Base-by-base conservation (phyloP, 92 coral and sea anemone genomes). In the Actinernus sp. region DNA sequence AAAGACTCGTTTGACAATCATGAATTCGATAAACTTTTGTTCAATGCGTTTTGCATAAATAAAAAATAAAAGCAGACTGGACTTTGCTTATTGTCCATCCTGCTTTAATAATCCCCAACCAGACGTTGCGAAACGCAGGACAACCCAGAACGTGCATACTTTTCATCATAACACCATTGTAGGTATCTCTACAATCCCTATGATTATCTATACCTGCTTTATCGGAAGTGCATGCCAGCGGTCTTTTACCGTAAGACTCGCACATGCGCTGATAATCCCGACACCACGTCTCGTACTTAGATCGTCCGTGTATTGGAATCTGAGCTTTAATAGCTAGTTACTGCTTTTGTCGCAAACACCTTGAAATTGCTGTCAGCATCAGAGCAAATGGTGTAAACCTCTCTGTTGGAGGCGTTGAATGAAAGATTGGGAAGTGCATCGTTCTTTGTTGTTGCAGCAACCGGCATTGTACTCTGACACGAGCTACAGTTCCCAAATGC, bases 131-230 rank as follows among this genome's bases (percentile, higher is more conserved):
- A n/a, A n/a, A n/a, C n/a, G n/a, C n/a, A n/a, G n/a, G n/a, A n/a
- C n/a, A n/a, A n/a, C n/a, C n/a, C n/a, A n/a, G n/a, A n/a, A n/a
- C n/a, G n/a, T n/a, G n/a, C n/a, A n/a, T n/a, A n/a, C n/a, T n/a
- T n/a, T n/a, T n/a, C n/a, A n/a, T n/a, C 88, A 82, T 82, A 27
- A 73, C 12, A 0, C 71, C 88, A 13, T 82, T 65, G 82, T 82
- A 82, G 16, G 40, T 49, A 28, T 30, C 45, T 1, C 88, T 55
- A 44, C 88, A 82, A 4, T 70, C 71, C 55, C 70, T 54, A 52
- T 73, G 67, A 29, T 49, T 49, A 32, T 41, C 50, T 33, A 39
- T 59, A 25, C 41, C 45, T 2, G 48, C 75, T 8, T 12, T 26
- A 11, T 21, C 1, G 11, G 38, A 10, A 8, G 39, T 47, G 26